Evolutionary conservation across 2,113 vertebrate species (phyloP), one percentile per base, ranked within the genome.

Genomic region (Scartelaos histophorus): DNA sequence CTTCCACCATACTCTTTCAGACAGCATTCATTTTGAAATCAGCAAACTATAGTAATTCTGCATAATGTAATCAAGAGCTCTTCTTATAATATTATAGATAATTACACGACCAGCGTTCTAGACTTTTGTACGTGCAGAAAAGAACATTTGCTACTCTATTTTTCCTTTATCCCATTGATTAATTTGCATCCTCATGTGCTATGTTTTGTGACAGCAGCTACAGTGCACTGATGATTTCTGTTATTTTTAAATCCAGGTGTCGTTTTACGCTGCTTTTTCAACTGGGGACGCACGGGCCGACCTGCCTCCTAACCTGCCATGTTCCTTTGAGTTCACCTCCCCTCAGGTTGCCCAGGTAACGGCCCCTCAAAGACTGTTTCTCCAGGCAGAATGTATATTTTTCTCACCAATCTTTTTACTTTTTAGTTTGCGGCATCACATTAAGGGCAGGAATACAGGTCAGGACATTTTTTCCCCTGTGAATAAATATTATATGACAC

Each of bases 341-440:
- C 84, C 78, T 85, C 88, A 78, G 69, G 92, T 94, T 94, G 86
- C 91, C 93, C 89, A 91, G 93, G 93, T 91, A 93, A 93, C 93
- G 73, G 88, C 72, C 86, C 86, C 90, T 89, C 25, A 87, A 87
- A 92, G 89, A 88, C 87, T 78, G 90, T 91, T 92, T 92, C 89
- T 90, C 91, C 86, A 82, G 88, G 75, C 87, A 88, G 73, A 73
- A 79, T 89, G 80, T 87, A 90, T 15, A 54, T 54, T 54, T 17
- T 54, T 54, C 51, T 54, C 51, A n/a, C 19, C 19, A 54, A 54
- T 29, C 88, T 89, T 71, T 79, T 90, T 80, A 80, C 89, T 87
- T 88, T n/a, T 85, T 69, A 79, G 78, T 65, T 66, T 54, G 25
- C 25, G 64, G 71, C 73, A 70, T 78, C 51, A 56, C 78, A 71